These are phyloP conservation scores for Dreissena polymorpha DNA, from an alignment of 1,140 invertebrate genomes.

Conservation along the genomic window DNA sequence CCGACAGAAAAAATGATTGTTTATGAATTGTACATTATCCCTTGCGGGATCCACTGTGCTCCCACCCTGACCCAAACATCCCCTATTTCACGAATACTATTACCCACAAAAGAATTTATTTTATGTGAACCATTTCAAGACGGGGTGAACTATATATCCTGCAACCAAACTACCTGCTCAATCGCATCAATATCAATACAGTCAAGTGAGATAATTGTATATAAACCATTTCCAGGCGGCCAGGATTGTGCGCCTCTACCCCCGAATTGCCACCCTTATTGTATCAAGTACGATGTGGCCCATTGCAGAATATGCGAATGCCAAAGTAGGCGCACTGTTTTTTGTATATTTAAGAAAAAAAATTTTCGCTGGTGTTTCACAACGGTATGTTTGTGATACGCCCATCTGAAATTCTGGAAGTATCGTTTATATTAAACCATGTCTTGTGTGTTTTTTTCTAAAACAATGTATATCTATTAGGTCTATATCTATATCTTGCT, in stretches of 20 bases:
- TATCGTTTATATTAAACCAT: too few relatives aligned
- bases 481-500: too few relatives aligned
- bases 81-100: neutral
- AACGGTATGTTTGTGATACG: too few relatives aligned
- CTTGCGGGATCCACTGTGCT: neutral
- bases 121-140: neutral
- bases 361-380: too few relatives aligned
- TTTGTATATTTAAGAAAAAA: too few relatives aligned
- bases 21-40: too few relatives aligned
- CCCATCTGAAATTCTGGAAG: too few relatives aligned
- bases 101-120: neutral
- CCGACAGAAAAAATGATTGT: too few relatives aligned
- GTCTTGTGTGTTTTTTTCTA: too few relatives aligned
- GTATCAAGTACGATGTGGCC: conserved; percentile 50
- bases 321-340: conserved; percentile 11
- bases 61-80: neutral
- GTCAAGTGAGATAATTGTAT: neutral
- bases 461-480: too few relatives aligned
- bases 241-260: conserved; percentile 12
- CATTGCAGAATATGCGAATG: conserved; percentile 44
- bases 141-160: neutral
- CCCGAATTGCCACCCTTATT: conserved; percentile 43
- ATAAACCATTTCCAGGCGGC: neutral
- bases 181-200: neutral
- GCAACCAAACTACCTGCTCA: neutral